These are phyloP conservation scores for Nasonia vitripennis DNA, from an alignment of 1,140 invertebrate species.

Conservation along the genomic window DNA sequence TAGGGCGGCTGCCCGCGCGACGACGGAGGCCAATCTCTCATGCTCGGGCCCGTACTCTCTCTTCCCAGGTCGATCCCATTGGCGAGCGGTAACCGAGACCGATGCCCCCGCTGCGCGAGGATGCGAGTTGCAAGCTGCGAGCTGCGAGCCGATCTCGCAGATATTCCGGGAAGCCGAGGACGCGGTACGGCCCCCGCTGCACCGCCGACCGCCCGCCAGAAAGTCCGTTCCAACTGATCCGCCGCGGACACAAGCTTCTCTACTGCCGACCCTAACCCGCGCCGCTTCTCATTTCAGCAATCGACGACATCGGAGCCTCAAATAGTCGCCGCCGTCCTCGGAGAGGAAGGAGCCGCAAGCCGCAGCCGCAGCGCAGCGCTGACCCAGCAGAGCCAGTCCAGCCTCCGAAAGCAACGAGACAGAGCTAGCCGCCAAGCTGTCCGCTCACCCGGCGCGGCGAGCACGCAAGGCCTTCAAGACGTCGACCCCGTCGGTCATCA, in stretches of 20 bases:
- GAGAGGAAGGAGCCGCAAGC: neutral
- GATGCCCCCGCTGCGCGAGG: no score
- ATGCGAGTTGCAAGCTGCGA: no score
- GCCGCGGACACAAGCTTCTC: no score
- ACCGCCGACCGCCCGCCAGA: neutral
- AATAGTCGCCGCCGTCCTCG: conserved; percentile 60
- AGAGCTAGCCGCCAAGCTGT: conserved; percentile 12
- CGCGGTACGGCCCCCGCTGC: no score
- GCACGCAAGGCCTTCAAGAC: conserved; percentile 70
- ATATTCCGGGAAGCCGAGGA: no score
- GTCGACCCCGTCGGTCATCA: conserved; percentile 72
- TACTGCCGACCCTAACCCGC: no score
- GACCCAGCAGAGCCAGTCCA: neutral
- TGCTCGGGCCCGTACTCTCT: no score
- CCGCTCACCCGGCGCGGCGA: conserved; percentile 51
- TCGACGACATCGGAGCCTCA: conserved; percentile 66
- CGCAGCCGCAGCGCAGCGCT: neutral
- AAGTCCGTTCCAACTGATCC: no score
- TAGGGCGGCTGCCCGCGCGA: conserved; percentile 64
- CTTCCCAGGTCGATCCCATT: no score
- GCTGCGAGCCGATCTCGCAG: no score
- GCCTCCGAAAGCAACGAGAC: neutral
- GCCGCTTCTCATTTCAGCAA: conserved; percentile 61
- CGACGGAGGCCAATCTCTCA: no score
- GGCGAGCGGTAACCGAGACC: no score